phyloP scores from a whole-genome alignment of 2,113 vertebrate genomes.

The Lethenteron camtschaticum region DNA sequence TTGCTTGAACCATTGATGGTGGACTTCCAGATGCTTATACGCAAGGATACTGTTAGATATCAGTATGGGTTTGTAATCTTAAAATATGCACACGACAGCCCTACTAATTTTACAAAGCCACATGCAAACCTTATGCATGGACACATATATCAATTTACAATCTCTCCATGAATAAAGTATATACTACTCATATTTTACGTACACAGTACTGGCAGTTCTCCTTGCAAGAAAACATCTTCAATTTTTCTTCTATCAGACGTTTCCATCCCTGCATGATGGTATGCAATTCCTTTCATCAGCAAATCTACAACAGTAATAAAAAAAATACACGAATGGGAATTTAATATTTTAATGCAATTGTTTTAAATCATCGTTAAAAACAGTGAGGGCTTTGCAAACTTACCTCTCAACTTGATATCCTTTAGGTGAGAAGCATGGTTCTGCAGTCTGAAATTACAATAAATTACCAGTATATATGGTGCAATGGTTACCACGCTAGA shows the following conservation, averaged over 20 bases:
- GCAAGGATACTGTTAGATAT: no score
- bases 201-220: constrained; percentile 85
- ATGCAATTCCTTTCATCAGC: constrained; percentile 50
- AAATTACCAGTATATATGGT: constrained; percentile 10
- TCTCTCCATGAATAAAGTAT: no score
- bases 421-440: constrained; percentile 43
- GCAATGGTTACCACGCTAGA: no score
- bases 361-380: not conserved
- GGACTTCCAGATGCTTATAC: no score
- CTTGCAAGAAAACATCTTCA: constrained; percentile 49
- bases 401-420: constrained; percentile 73
- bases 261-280: constrained; percentile 80
- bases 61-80: no score
- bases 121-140: no score
- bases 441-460: constrained; percentile 33
- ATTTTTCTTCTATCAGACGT: constrained; percentile 59
- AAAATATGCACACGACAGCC: no score
- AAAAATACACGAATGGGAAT: not conserved
- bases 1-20: no score
- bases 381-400: constrained; percentile 11
- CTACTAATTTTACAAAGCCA: no score
- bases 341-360: no score
- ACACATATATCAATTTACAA: no score
- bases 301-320: constrained; percentile 31
- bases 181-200: constrained; percentile 16